Evolutionary conservation across 2,888 invertebrate genomes (phyloP), one percentile per base, ranked within the genome.

Genomic region (Acanthosepion pharaonis): DNA sequence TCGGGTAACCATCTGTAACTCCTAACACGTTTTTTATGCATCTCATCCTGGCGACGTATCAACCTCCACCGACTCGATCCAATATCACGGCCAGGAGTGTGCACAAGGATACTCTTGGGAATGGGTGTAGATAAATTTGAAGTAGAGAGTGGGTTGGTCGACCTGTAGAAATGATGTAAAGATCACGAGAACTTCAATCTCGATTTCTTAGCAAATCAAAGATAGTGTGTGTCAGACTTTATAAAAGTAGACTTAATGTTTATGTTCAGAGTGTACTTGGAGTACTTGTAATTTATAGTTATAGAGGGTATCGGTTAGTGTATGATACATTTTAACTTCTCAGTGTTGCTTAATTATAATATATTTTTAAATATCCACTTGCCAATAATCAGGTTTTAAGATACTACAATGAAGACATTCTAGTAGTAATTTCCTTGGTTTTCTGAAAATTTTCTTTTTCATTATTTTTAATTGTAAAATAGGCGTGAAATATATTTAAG

Each of bases 1-100:
- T 78, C 78, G 78, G n/a, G 78, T 78, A 78, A 78, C 78, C 78
- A 78, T 78, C 78, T 78, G 78, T 78, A 78, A 78, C 78, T 78
- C 78, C 78, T 78, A 78, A 78, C 78, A 78, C 33, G 78, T n/a
- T 78, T 78, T n/a, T 78, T 78, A n/a, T 78, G 78, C 78, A 33
- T 33, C 78, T 78, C 78, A 33, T 78, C 78, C 33, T 33, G n/a
- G 78, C 33, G 78, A 15, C 78, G n/a, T 78, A 78, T 33, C 78
- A 33, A 78, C 78, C 78, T 18, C 78, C n/a, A 15, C 20, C n/a
- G n/a, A 78, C 78, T 78, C 78, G 15, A 78, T 78, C 33, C 78
- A 78, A 33, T 78, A 78, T 78, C 78, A 33, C 3, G n/a, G 78
- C 78, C 78, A 4, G 64, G 78, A 59, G 78, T 78, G 78, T 78